Percentiles rank a stretch among this genome's conserved stretches.
Conservation (phyloP, 2,113 vertebrate genomes). For the Anser cygnoides region DNA sequence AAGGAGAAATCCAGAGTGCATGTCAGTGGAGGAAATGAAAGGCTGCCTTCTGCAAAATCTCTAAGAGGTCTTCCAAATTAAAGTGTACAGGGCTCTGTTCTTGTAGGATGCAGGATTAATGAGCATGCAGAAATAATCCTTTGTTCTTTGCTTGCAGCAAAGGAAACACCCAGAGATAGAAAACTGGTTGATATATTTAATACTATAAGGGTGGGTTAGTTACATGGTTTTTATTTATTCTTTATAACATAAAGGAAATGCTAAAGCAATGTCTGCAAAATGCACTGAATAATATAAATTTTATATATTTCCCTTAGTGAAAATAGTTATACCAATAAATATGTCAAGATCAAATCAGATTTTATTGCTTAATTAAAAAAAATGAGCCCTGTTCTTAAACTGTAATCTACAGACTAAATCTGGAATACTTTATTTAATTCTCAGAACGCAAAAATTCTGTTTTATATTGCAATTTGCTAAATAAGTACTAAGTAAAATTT, state of each 20-base stretch:
- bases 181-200: background rate
- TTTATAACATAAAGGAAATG: background rate
- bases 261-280: background rate
- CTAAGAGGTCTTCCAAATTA: background rate
- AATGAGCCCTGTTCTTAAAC: background rate
- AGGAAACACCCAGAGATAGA: background rate
- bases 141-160: background rate
- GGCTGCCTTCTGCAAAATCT: background rate
- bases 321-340: background rate
- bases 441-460: background rate
- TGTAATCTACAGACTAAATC: background rate
- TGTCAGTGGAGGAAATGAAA: accelerated
- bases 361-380: background rate
- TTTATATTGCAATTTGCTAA: background rate
- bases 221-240: background rate
- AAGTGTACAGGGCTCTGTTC: background rate
- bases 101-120: background rate
- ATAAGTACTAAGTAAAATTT: background rate
- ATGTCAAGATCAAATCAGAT: background rate
- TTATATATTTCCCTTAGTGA: background rate
- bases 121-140: background rate
- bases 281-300: background rate
- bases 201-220: background rate
- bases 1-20: background rate
- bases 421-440: background rate